phyloP scores from a whole-genome alignment of 92 coral and sea anemone genomes.

The Diadumene lineata region DNA sequence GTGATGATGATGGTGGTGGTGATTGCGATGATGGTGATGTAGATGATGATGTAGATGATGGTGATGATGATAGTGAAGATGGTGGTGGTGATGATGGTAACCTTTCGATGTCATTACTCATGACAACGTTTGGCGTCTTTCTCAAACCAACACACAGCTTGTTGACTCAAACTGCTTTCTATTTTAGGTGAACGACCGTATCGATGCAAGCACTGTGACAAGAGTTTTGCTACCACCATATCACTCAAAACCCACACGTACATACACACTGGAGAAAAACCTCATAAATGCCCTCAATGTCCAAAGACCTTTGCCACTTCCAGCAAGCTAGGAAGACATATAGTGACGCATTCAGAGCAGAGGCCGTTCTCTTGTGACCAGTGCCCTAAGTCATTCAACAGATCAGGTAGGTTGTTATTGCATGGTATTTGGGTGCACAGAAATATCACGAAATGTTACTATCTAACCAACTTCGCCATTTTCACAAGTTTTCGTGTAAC shows the following conservation, averaged over 20 bases:
- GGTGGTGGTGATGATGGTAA: not conserved
- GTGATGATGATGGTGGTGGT: not conserved
- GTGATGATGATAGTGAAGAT: not conserved
- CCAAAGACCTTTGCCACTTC: constrained; percentile 99
- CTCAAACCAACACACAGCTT: too few species aligned
- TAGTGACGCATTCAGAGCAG: constrained; percentile 97
- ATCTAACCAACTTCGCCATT: too few species aligned
- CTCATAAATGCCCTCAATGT: constrained; percentile 98
- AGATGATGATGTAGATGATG: not conserved
- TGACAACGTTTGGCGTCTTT: too few species aligned
- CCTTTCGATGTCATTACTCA: not conserved
- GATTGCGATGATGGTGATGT: not conserved
- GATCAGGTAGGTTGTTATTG: constrained; percentile 72
- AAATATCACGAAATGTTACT: too few species aligned
- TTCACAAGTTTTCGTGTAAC: too few species aligned
- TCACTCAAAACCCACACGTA: constrained; percentile 98
- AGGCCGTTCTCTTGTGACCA: constrained; percentile 91
- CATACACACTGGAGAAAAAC: constrained; percentile 98
- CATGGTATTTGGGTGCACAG: too few species aligned
- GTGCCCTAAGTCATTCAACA: constrained; percentile 95
- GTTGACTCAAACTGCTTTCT: too few species aligned
- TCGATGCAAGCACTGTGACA: constrained; percentile 94
- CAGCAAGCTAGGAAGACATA: constrained; percentile 95
- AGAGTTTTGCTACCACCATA: constrained; percentile 96
- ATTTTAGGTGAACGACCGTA: constrained; percentile 99